Percentiles rank a stretch among this genome's conserved stretches.
Conservation (phyloP, 2,113 vertebrate species). For the Bubo scandiacus region DNA sequence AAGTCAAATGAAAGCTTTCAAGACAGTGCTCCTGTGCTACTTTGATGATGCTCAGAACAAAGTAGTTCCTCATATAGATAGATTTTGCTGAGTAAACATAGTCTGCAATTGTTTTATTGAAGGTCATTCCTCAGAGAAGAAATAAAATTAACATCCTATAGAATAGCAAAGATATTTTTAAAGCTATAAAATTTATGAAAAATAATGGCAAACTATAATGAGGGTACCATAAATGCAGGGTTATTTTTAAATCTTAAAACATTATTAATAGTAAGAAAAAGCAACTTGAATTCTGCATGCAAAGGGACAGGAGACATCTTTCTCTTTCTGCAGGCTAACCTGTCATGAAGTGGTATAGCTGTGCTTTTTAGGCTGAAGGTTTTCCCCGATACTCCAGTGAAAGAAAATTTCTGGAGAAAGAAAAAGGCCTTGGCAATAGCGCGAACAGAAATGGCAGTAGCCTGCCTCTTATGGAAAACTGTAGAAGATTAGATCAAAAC, state of each 20-base stretch:
- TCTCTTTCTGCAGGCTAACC: not conserved
- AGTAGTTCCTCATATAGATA: not conserved
- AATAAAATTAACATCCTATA: not conserved
- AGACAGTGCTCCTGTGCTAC: not conserved
- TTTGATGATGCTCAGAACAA: not conserved
- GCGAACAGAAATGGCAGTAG: not conserved
- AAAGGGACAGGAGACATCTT: not conserved
- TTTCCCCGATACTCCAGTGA: not conserved
- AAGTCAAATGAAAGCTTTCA: not conserved
- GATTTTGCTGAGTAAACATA: rapidly evolving
- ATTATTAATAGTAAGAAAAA: not conserved
- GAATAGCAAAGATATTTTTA: not conserved
- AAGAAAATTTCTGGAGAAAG: not conserved
- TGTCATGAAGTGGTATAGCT: not conserved
- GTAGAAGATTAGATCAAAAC: not conserved
- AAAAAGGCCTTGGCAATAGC: not conserved
- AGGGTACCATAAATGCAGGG: not conserved
- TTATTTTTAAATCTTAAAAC: not conserved
- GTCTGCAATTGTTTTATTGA: not conserved
- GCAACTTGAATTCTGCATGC: not conserved
- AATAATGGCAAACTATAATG: not conserved
- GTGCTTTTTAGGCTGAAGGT: not conserved
- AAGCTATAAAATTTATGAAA: not conserved
- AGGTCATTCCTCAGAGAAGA: not conserved
- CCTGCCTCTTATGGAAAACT: not conserved